These are phyloP conservation scores for Cephus cinctus DNA, from an alignment of 1,140 invertebrate genomes.

Conservation along the genomic window DNA sequence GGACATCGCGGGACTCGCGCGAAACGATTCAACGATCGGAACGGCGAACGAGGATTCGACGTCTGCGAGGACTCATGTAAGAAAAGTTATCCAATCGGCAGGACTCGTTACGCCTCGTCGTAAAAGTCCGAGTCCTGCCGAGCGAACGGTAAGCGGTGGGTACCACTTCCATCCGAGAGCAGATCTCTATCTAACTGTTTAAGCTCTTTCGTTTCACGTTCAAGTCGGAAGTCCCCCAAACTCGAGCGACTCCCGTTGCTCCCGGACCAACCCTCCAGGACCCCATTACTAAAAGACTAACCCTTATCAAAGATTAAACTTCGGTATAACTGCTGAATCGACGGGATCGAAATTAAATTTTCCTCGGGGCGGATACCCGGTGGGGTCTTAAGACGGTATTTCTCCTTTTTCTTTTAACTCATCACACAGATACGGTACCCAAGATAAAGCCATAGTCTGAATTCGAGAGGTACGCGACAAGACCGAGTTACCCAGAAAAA, in stretches of 20 bases:
- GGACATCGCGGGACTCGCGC: too few relatives aligned
- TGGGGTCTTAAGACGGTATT: too few relatives aligned
- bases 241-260: conserved; percentile 13
- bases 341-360: conserved; percentile 64
- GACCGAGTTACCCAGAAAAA: background rate
- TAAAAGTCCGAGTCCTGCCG: conserved; percentile 43
- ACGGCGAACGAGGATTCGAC: too few relatives aligned
- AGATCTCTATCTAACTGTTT: conserved; percentile 59
- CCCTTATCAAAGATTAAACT: conserved; percentile 64
- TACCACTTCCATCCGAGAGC: conserved; percentile 52
- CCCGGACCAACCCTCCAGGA: conserved; percentile 39
- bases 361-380: conserved; percentile 20
- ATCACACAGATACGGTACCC: too few relatives aligned
- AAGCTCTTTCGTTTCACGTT: conserved; percentile 44
- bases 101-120: conserved; percentile 51
- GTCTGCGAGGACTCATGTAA: conserved; percentile 36
- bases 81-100: conserved; percentile 55
- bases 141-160: conserved; percentile 35
- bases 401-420: too few relatives aligned
- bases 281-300: conserved; percentile 60
- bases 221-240: conserved; percentile 7
- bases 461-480: too few relatives aligned
- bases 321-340: conserved; percentile 61
- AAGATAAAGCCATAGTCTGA: too few relatives aligned
- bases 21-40: too few relatives aligned